Evolutionary conservation across 2,113 vertebrate species (phyloP).

Genomic region (Dicaeum eximium): DNA sequence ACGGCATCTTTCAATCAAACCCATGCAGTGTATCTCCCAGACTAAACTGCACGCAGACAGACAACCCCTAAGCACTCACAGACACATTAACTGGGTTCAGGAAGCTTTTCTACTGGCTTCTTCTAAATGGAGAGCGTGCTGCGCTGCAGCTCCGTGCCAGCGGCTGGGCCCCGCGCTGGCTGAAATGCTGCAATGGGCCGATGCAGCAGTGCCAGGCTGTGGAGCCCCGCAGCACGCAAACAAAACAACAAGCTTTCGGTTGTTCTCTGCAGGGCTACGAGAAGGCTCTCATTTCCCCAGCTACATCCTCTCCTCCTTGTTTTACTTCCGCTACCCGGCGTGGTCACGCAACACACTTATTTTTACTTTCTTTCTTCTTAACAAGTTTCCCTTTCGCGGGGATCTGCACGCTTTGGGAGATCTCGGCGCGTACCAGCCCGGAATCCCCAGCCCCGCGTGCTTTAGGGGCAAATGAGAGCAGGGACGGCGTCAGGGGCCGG

Average conservation of each 20-base stretch:
- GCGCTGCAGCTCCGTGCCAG: not conserved
- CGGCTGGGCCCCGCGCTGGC: not conserved
- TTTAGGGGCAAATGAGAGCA: accelerated
- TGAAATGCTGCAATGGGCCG: not conserved
- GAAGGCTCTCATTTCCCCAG: not conserved
- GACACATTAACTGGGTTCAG: not conserved
- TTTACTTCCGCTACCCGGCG: not conserved
- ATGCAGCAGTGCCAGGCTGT: not conserved
- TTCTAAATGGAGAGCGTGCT: not conserved
- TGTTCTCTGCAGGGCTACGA: not conserved
- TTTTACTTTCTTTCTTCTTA: not conserved
- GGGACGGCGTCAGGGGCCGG: accelerated
- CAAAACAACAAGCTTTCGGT: not conserved
- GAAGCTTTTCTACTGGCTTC: not conserved
- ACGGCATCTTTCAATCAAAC: not conserved
- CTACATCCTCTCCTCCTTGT: not conserved
- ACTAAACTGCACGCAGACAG: accelerated
- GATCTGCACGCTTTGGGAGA: not conserved
- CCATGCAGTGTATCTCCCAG: not conserved
- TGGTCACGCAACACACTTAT: not conserved
- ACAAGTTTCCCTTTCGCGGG: not conserved
- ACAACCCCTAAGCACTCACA: not conserved
- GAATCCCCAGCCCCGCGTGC: not conserved
- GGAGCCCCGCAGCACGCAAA: not conserved
- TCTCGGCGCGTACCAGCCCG: no score